phyloP scores from a whole-genome alignment of 2,888 invertebrate genomes.

The Tenthredo notha region DNA sequence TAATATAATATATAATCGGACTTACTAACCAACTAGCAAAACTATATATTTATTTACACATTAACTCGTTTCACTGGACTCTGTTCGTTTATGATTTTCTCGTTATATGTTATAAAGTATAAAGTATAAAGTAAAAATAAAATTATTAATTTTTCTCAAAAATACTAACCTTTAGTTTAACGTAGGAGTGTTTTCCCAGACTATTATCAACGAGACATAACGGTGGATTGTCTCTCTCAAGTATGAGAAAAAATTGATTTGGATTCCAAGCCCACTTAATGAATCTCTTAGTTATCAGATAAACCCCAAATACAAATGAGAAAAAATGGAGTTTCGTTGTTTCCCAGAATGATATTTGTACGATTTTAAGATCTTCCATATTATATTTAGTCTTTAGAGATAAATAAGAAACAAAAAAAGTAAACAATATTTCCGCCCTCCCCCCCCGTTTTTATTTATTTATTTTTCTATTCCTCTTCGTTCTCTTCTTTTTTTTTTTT shows the following conservation, averaged over 20 bases:
- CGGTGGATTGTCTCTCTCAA: constrained; percentile 82
- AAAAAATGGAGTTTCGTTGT: constrained; percentile 78
- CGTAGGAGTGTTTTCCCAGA: constrained; percentile 83
- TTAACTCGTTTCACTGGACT: neutral
- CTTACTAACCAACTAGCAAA: no score
- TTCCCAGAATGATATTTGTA: constrained; percentile 79
- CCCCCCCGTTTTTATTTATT: no score
- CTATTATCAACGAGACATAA: constrained; percentile 81
- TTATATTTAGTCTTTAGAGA: neutral
- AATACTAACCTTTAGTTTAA: constrained; percentile 85
- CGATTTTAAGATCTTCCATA: constrained; percentile 72
- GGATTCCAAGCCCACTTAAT: constrained; percentile 80
- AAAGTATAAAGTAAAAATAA: neutral
- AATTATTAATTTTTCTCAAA: no score
- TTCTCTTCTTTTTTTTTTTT: no score
- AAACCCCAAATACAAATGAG: constrained; percentile 80
- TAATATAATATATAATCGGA: neutral
- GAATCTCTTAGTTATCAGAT: constrained; percentile 79
- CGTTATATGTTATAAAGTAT: no score
- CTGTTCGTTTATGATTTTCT: neutral
- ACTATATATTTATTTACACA: no score
- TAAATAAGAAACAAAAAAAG: neutral
- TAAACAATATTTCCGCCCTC: neutral
- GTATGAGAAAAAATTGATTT: constrained; percentile 76
- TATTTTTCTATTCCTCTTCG: no score